Evolutionary conservation across 2,888 invertebrate species (phyloP).

Genomic region (Nysson spinosus): DNA sequence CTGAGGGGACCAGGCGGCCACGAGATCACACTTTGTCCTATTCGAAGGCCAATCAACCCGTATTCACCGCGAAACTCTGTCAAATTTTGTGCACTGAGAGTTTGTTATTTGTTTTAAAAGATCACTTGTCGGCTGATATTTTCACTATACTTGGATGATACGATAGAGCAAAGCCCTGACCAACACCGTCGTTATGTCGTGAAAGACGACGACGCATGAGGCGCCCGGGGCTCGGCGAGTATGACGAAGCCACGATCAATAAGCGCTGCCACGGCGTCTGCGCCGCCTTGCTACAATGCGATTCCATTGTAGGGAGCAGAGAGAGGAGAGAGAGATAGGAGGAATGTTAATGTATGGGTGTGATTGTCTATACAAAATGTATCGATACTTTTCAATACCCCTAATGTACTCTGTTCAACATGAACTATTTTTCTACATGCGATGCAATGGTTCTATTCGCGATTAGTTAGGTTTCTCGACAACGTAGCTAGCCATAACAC

Average conservation of each 20-base stretch:
- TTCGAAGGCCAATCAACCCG: too few relatives aligned
- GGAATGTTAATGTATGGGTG: background rate
- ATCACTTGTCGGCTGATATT: too few relatives aligned
- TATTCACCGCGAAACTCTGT: too few relatives aligned
- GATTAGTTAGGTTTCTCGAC: too few relatives aligned
- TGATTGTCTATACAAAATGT: too few relatives aligned
- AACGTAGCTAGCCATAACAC: too few relatives aligned
- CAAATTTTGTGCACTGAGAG: too few relatives aligned
- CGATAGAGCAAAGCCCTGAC: constrained; percentile 27
- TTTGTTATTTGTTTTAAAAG: too few relatives aligned
- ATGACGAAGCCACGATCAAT: constrained; percentile 49
- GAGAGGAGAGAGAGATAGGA: constrained; percentile 26
- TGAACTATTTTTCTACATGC: too few relatives aligned
- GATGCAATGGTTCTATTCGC: too few relatives aligned
- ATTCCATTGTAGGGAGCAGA: constrained; percentile 26
- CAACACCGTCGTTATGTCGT: constrained; percentile 43
- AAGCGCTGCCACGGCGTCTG: constrained; percentile 48
- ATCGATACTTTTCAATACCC: constrained; percentile 41
- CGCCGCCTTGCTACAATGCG: constrained; percentile 50
- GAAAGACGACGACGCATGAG: constrained; percentile 58
- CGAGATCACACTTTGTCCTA: constrained; percentile 3
- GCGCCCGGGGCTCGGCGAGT: constrained; percentile 40
- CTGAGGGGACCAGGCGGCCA: constrained; percentile 39
- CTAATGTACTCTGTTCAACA: too few relatives aligned
- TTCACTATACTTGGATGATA: constrained; percentile 22